Base-by-base conservation (phyloP, 2,797 vertebrate genomes). In the Acrocephalus scirpaceus region DNA sequence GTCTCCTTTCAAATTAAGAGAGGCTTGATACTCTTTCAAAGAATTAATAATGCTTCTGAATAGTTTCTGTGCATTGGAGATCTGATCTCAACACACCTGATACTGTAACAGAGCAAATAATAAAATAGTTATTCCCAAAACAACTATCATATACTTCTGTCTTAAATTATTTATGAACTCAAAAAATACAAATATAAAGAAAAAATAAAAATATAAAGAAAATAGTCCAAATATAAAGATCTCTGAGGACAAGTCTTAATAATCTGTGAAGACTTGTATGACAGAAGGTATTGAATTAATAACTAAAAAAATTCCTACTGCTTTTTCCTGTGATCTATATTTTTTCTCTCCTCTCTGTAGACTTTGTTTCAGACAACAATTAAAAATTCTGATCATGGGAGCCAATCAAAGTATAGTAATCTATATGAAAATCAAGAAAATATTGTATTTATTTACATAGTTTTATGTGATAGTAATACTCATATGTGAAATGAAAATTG, bases 131-230 rank as follows among this genome's bases (percentile, higher is more conserved):
- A 47, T 42, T 72, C 45, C 30, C 57, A 29, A 42, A 56, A 22
- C 8, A 83, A 6, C 40, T 54, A 29, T 79, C 12, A 51, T 47
- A 64, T 64, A 32, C 1, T 75, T 82, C 18, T 47, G 6, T 36
- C 27, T 61, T 70, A 77, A 80, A 78, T 90, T 71, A 50, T 82
- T 88, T 71, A 53, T 58, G n/a, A 32, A 67, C n/a, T n/a, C n/a
- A n/a, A n/a, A n/a, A n/a, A n/a, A n/a, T n/a, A n/a, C n/a, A n/a
- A n/a, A n/a, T n/a, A n/a, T 61, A 42, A 51, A 10, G 21, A 45
- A 69, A 67, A n/a, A 13, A 17, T 22, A 16, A 4, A 17, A 3
- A 16, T 27, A 50, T 16, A 16, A 50, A 50, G 48, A 27, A 50
- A 50, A 50, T 50, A 50, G 7, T 48, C 16, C 25, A 62, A 88